Conservation (phyloP, 2,888 invertebrate genomes). For the Fragum sueziense region DNA sequence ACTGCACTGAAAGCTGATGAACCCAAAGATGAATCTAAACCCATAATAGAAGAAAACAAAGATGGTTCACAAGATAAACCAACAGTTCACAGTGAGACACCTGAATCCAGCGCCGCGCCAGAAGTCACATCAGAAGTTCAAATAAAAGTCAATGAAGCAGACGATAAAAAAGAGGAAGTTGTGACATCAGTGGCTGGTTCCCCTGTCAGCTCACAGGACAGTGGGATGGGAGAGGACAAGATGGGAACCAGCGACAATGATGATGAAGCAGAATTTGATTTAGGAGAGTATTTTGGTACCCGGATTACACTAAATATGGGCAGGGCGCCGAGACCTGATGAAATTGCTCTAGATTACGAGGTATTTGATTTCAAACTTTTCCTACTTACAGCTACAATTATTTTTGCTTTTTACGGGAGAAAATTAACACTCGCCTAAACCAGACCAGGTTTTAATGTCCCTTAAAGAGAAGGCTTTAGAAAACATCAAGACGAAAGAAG, state of each 20-base stretch:
- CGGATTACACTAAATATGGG: constrained; percentile 72
- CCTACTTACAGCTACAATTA: too few species aligned
- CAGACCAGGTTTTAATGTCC: too few species aligned
- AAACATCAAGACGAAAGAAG: too few species aligned
- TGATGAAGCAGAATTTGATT: constrained; percentile 49
- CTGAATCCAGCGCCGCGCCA: not conserved
- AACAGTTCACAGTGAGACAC: not conserved
- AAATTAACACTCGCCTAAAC: too few species aligned
- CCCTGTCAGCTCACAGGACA: constrained; percentile 58
- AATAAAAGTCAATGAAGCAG: constrained; percentile 31
- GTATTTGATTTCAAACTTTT: too few species aligned
- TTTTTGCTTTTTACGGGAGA: too few species aligned
- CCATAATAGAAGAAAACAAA: not conserved
- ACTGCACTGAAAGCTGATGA: not conserved
- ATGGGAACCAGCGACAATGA: not conserved
- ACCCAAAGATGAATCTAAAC: not conserved
- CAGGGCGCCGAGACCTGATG: constrained; percentile 84
- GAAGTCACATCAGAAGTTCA: constrained; percentile 28
- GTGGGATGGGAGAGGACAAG: constrained; percentile 33
- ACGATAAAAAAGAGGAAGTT: constrained; percentile 7
- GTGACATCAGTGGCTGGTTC: constrained; percentile 23
- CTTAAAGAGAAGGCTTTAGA: too few species aligned
- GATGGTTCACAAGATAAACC: not conserved
- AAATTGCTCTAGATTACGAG: constrained; percentile 86
- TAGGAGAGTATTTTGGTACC: constrained; percentile 59